These are phyloP conservation scores for Anastrepha obliqua DNA, from an alignment of 1,140 invertebrate species.

Conservation along the genomic window DNA sequence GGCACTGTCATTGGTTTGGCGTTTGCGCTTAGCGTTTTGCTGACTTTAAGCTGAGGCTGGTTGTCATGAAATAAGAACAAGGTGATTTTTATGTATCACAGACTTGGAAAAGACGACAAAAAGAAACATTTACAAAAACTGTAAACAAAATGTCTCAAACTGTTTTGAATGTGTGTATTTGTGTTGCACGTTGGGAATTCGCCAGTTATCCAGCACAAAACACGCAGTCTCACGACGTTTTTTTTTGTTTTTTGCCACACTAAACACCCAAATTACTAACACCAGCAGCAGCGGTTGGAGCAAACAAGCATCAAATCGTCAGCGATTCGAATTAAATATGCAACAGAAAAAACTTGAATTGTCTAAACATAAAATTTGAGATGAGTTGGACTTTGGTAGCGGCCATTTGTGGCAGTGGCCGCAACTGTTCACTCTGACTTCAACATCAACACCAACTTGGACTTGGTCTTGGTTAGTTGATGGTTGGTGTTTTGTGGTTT, in stretches of 20 bases:
- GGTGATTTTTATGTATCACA: slow-evolving; percentile 25
- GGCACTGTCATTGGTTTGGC: slow-evolving; percentile 30
- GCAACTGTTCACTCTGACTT: slow-evolving; percentile 11
- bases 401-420: slow-evolving; percentile 49
- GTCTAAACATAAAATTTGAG: slow-evolving; percentile 49
- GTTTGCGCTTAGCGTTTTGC: not conserved
- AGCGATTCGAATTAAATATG: slow-evolving; percentile 46
- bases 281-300: not conserved
- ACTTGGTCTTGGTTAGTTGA: slow-evolving; percentile 35
- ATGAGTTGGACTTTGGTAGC: slow-evolving; percentile 47
- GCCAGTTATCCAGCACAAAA: not conserved
- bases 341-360: slow-evolving; percentile 4
- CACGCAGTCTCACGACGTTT: not conserved
- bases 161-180: no score
- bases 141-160: not conserved
- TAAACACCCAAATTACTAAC: not conserved
- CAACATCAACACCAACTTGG: slow-evolving; percentile 34
- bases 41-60: slow-evolving; percentile 6
- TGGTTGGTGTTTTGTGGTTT: slow-evolving; percentile 30
- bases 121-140: not conserved
- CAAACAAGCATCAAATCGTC: not conserved
- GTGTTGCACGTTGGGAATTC: not conserved
- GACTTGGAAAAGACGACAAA: not conserved
- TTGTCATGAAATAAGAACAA: slow-evolving; percentile 51
- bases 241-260: not conserved